Percentiles rank a stretch among this genome's conserved stretches.
These are phyloP conservation scores for Labeo rohita DNA, from an alignment of 2,113 vertebrate species.

Conservation along the genomic window DNA sequence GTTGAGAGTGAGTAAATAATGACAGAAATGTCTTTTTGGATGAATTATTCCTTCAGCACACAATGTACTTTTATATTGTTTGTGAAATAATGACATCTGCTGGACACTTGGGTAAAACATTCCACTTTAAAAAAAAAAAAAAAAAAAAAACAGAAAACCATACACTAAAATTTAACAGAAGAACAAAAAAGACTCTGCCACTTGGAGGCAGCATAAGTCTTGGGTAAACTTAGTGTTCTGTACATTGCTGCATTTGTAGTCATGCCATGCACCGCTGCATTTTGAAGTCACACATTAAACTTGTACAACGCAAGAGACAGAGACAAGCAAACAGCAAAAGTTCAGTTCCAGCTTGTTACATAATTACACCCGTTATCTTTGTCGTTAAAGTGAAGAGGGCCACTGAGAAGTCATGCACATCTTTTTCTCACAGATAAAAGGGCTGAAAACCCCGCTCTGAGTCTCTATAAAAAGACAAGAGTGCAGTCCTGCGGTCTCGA, in stretches of 20 bases:
- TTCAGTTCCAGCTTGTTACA: not conserved
- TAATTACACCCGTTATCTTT: not conserved
- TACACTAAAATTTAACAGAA: not conserved
- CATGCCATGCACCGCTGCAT: not conserved
- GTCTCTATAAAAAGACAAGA: constrained; percentile 25
- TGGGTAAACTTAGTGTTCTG: not conserved
- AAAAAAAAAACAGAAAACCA: not conserved
- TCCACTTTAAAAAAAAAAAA: not conserved
- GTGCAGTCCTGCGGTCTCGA: constrained; percentile 13
- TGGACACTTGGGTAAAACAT: constrained; percentile 1
- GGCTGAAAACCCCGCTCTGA: not conserved
- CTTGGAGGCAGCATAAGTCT: constrained; percentile 33
- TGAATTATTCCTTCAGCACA: not conserved
- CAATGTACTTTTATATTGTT: not conserved
- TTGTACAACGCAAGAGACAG: not conserved
- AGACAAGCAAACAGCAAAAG: not conserved
- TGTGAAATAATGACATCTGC: constrained; percentile 27
- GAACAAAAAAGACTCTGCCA: not conserved
- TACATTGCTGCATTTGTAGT: not conserved
- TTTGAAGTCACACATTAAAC: not conserved
- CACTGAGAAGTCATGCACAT: not conserved
- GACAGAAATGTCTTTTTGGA: not conserved
- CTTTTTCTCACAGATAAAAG: constrained; percentile 19
- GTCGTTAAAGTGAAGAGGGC: not conserved
- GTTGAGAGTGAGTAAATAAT: not conserved